phyloP scores from a whole-genome alignment of 2,113 vertebrate species.

The Boleophthalmus pectinirostris region DNA sequence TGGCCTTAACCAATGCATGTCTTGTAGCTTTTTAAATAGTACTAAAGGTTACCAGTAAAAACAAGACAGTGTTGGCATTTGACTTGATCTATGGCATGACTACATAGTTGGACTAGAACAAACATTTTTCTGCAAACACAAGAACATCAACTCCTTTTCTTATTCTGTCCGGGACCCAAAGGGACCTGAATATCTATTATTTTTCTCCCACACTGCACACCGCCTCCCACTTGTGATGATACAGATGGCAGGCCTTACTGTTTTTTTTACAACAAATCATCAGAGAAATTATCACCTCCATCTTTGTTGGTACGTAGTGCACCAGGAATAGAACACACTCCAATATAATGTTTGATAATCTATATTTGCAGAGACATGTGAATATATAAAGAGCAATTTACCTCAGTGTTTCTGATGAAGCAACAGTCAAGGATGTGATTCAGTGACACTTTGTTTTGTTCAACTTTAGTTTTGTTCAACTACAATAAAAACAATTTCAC shows the following conservation, averaged over 20 bases:
- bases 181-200: conserved; percentile 51
- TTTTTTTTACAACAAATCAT: conserved; percentile 42
- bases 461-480: no score
- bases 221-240: conserved; percentile 42
- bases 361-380: conserved; percentile 7
- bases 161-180: conserved; percentile 39
- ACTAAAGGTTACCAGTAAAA: neutral
- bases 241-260: conserved; percentile 51
- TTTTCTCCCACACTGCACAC: conserved; percentile 39
- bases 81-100: neutral
- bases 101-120: neutral
- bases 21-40: neutral
- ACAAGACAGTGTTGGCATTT: neutral
- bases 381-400: neutral
- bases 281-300: conserved; percentile 39
- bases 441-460: no score
- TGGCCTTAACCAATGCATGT: neutral
- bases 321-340: conserved; percentile 21
- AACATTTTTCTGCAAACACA: conserved; percentile 9
- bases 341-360: conserved; percentile 15
- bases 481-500: no score
- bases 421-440: no score
- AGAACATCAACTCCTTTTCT: conserved; percentile 35
- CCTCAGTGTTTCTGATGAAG: no score
- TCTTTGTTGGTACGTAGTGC: conserved; percentile 22